phyloP scores from a whole-genome alignment of 2,797 vertebrate genomes.

The Phrynocephalus guinanensis region DNA sequence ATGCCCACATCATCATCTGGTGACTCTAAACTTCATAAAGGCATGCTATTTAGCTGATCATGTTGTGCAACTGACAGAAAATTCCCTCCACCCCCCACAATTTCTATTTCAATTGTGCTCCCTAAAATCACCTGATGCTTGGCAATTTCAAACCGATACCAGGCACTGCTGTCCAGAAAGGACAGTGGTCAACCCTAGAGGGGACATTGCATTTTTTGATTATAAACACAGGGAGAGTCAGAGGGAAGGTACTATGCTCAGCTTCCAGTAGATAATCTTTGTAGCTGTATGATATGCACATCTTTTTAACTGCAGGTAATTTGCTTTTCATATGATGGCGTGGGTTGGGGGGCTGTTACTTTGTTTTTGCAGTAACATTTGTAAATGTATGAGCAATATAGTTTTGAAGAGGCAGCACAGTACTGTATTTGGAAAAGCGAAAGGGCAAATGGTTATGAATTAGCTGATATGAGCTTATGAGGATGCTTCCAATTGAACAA shows the following conservation, averaged over 20 bases:
- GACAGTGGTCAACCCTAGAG: slow-evolving; percentile 42
- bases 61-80: slow-evolving; percentile 22
- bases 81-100: neutral
- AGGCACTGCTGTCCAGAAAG: slow-evolving; percentile 63
- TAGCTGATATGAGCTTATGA: neutral
- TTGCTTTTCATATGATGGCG: neutral
- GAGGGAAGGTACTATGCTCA: neutral
- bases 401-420: neutral
- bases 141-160: slow-evolving; percentile 51
- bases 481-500: neutral
- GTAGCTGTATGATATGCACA: slow-evolving; percentile 12
- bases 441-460: neutral
- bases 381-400: rapidly evolving
- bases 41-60: neutral
- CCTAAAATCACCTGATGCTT: slow-evolving; percentile 58
- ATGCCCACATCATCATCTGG: no score
- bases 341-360: neutral
- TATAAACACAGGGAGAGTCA: slow-evolving; percentile 29
- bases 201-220: slow-evolving; percentile 13
- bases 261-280: slow-evolving; percentile 20
- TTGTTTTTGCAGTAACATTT: rapidly evolving
- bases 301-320: slow-evolving; percentile 60
- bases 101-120: slow-evolving; percentile 33
- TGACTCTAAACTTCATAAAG: neutral
- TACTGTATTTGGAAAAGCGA: neutral